Evolutionary conservation across 1,140 invertebrate species (phyloP).

Genomic region (Drosophila ogumai): DNA sequence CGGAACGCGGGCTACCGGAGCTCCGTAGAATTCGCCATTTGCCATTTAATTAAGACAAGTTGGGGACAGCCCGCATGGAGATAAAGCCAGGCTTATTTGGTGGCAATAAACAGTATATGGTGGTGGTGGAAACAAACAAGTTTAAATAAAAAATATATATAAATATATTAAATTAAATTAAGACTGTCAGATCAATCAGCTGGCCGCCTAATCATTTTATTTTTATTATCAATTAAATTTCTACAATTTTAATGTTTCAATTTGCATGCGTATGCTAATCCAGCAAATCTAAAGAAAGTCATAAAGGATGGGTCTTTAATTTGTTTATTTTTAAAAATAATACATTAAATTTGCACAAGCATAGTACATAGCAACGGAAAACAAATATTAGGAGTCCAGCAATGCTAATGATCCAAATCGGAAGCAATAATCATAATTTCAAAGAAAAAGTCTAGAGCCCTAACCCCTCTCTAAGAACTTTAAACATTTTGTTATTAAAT

Average conservation of each 20-base stretch:
- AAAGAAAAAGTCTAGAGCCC: neutral
- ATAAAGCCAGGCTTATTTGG: slow-evolving; percentile 3
- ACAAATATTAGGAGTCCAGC: neutral
- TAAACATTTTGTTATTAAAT: neutral
- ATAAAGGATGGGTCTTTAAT: neutral
- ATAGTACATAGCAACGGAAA: neutral
- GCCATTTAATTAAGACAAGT: slow-evolving; percentile 40
- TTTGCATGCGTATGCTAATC: slow-evolving; percentile 8
- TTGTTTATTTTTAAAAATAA: neutral
- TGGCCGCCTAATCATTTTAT: slow-evolving; percentile 1
- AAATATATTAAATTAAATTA: neutral
- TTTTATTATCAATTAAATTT: slow-evolving; percentile 5
- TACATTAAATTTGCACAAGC: neutral
- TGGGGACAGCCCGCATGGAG: slow-evolving; percentile 7
- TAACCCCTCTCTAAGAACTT: neutral
- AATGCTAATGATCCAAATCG: neutral
- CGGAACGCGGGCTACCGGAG: slow-evolving; percentile 7
- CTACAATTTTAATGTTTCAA: neutral
- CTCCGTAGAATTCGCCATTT: slow-evolving; percentile 17
- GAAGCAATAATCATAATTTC: neutral
- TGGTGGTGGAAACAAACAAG: neutral
- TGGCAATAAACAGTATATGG: slow-evolving; percentile 2
- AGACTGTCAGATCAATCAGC: neutral
- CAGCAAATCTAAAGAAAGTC: neutral
- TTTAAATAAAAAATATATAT: slow-evolving; percentile 4